Base-by-base conservation (phyloP, 2,888 invertebrate species). In the Agriopis marginaria region DNA sequence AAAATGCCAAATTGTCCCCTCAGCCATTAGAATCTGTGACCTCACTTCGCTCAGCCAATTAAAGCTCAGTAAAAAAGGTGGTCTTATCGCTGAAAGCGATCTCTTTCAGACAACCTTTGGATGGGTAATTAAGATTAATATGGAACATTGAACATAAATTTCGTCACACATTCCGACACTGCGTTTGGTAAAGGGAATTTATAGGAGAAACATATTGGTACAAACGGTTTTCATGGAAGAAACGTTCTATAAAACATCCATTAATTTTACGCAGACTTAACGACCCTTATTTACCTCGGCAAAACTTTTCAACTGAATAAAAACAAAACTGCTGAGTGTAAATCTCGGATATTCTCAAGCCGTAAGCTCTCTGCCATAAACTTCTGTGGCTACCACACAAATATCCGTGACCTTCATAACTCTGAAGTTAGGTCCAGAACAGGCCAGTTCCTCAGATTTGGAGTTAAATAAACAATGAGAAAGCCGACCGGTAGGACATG, bases 391-490 rank as follows among this genome's bases (percentile, higher is more conserved):
- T 47, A 40, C 61, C 66, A 63, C 70, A 70, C 70, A 66, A 70
- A 70, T 66, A 66, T 62, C 42, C n/a, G 17, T 55, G 66, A 70
- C 70, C 70, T 70, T 70, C 59, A 70, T 70, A 70, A 70, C 66
- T 70, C 39, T 23, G 42, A 58, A 58, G 42, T 70, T 62, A 61
- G 68, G 32, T 47, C 59, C 39, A 49, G 56, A 49, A 55, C 55
- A 14, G 58, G 40, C 56, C 58, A 63, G 58, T 70, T 70, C 65
- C 62, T 66, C 66, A 66, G 66, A 66, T 66, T 62, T 54, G n/a
- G 47, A 59, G 51, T 68, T 71, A 66, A 66, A 72, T 72, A 72
- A 72, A 66, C 71, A 68, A 72, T 68, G 68, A 63, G 63, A 56
- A n/a, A 65, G 23, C 65, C 44, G 11, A 65, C 58, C 65, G 60